Percentiles rank a stretch among this genome's conserved stretches.
Conservation (phyloP, 1,140 invertebrate genomes). For the Brachionus calyciflorus region DNA sequence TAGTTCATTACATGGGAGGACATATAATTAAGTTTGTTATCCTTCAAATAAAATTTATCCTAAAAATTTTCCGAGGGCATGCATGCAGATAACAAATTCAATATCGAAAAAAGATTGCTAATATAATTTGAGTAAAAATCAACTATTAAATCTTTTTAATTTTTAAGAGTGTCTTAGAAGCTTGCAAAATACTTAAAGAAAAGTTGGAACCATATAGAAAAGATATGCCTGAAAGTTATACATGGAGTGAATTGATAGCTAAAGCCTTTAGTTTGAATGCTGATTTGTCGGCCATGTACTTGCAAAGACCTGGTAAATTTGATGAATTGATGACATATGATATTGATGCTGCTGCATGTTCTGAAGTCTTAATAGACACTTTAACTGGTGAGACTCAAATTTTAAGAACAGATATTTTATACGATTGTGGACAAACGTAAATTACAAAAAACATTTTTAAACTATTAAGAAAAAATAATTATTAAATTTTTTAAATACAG, state of each 20-base stretch:
- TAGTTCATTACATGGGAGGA: too few species aligned
- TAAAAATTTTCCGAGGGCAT: too few species aligned
- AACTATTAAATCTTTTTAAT: too few species aligned
- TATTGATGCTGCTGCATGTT: slow-evolving; percentile 53
- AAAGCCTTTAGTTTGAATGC: slow-evolving; percentile 1
- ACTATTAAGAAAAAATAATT: too few species aligned
- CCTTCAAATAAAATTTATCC: too few species aligned
- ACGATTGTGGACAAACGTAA: slow-evolving; percentile 46
- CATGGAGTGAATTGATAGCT: slow-evolving; percentile 25
- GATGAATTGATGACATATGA: slow-evolving; percentile 23
- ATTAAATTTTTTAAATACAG: too few species aligned
- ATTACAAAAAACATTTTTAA: not conserved
- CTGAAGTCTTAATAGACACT: slow-evolving; percentile 64
- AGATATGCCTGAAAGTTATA: slow-evolving; percentile 9
- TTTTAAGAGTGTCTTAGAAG: slow-evolving; percentile 4
- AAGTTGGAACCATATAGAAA: slow-evolving; percentile 38
- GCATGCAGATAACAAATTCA: too few species aligned
- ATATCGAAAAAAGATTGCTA: too few species aligned
- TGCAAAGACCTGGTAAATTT: not conserved
- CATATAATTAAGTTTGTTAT: too few species aligned
- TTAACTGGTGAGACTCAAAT: slow-evolving; percentile 60
- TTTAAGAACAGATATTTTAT: slow-evolving; percentile 38
- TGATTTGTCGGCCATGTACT: slow-evolving; percentile 2
- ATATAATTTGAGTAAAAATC: too few species aligned
- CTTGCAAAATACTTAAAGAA: slow-evolving; percentile 47